These are phyloP conservation scores for Osmerus mordax DNA, from an alignment of 2,113 vertebrate species.

Conservation along the genomic window DNA sequence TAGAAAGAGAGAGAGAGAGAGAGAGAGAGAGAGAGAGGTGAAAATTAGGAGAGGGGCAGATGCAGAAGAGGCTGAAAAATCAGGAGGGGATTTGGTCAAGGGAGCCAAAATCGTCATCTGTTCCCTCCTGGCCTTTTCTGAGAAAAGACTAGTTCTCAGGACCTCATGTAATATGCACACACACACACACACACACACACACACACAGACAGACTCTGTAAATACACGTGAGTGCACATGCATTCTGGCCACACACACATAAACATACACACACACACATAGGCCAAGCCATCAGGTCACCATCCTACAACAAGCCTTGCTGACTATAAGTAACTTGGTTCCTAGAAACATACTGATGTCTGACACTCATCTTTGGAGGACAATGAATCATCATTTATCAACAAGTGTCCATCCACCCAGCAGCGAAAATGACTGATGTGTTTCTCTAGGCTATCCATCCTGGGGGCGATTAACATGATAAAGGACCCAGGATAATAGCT, in stretches of 20 bases:
- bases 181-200: neutral
- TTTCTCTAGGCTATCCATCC: slow-evolving; percentile 29
- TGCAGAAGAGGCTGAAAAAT: slow-evolving; percentile 13
- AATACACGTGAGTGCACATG: neutral
- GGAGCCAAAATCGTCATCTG: neutral
- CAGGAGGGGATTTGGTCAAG: slow-evolving; percentile 25
- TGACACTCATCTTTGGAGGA: slow-evolving; percentile 10
- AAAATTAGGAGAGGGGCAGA: slow-evolving; percentile 21
- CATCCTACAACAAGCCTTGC: neutral
- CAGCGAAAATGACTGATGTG: slow-evolving; percentile 34
- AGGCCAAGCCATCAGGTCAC: neutral
- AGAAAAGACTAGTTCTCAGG: slow-evolving; percentile 23
- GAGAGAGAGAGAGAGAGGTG: slow-evolving; percentile 26
- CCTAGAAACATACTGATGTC: neutral
- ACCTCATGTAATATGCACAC: neutral
- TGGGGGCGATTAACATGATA: slow-evolving; percentile 45
- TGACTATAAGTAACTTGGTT: neutral
- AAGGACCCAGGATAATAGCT: slow-evolving; percentile 42
- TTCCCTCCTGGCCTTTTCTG: neutral
- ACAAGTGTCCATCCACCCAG: slow-evolving; percentile 35
- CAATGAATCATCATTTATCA: slow-evolving; percentile 28
- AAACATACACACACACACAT: slow-evolving; percentile 1
- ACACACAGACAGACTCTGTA: neutral
- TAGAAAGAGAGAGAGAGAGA: neutral
- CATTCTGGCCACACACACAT: neutral